These are phyloP conservation scores for Scortum barcoo DNA, from an alignment of 2,113 vertebrate species.

Conservation along the genomic window DNA sequence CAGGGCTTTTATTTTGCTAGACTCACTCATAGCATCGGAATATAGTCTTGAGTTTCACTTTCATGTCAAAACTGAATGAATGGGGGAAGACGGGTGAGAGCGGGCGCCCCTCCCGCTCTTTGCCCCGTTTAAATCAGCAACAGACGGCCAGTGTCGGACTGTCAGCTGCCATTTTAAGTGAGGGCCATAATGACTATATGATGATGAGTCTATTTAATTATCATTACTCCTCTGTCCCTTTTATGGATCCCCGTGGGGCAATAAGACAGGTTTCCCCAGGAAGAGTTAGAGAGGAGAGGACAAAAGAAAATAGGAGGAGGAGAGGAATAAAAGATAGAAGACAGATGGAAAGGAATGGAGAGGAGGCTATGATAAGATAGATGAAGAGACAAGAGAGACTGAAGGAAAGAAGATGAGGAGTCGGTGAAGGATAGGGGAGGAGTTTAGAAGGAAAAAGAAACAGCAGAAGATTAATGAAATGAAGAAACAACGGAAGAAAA, in stretches of 20 bases:
- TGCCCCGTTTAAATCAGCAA: constrained; percentile 36
- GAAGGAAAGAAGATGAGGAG: no score
- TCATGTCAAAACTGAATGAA: not conserved
- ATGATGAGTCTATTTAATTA: constrained; percentile 75
- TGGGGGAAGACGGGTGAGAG: not conserved
- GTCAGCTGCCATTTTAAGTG: constrained; percentile 53
- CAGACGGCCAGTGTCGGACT: constrained; percentile 60
- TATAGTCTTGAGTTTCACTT: not conserved
- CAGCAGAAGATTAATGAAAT: not conserved
- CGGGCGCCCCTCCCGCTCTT: not conserved
- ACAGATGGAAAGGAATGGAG: no score
- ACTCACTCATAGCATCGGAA: not conserved
- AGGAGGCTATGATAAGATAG: not conserved
- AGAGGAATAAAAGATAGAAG: not conserved
- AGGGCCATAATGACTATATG: constrained; percentile 68
- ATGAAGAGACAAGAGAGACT: not conserved
- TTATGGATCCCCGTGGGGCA: constrained; percentile 63
- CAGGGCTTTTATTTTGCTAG: not conserved
- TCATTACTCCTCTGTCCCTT: constrained; percentile 62
- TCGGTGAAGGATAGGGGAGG: no score
- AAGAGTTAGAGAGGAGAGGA: not conserved
- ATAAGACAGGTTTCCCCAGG: constrained; percentile 44
- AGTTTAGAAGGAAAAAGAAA: not conserved
- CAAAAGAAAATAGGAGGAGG: no score
- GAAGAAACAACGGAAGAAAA: not conserved